Evolutionary conservation across 1,140 invertebrate species (phyloP), one percentile per base, ranked within the genome.

Genomic region (Halyomorpha halys): DNA sequence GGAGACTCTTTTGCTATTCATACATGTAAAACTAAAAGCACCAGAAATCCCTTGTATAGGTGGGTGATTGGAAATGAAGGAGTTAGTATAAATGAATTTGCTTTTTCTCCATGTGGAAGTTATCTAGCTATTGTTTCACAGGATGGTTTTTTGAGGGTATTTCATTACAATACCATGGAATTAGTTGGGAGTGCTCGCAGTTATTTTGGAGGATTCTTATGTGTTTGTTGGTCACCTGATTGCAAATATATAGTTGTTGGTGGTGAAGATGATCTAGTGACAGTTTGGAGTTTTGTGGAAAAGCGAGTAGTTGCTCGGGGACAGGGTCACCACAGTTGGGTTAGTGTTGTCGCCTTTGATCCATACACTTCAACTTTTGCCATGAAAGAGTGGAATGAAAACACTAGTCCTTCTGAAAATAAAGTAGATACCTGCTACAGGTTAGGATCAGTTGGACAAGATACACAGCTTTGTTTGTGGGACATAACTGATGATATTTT

Each of bases 161-260:
- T 98, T 80, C 88, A 97, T 72, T 99, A 97, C 76, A 88, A 97
- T 72, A 93, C 88, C 18, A 96, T 98, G 92, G 95, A 99, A 73
- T 77, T 98, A 54, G 79, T 97, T 39, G 92, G 92, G 0, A 81
- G 87, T 59, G 91, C 88, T 66, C 82, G 94, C 69, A 96, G 93
- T 70, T 98, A 98, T 75, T 99, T 99, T 78, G 97, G 97, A 61
- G 96, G 96, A 25, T 86, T 91, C 71, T 73, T 91, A 16, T 98
- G 96, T 75, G 91, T 98, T 16, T 93, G 93, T 73, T 99, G 97
- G 97, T 96, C 94, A 18, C 94, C 94, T 0, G 96, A 98, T 77
- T 88, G 92, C 11, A 89, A 89, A 71, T 94, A 95, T 72, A 87
- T 98, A 45, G 95, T 95, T 2, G 91, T 93, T 2, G 97, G 97